Percentiles rank a stretch among this genome's conserved stretches.
phyloP scores from a whole-genome alignment of 2,888 invertebrate genomes.

The Oegoconia quadripuncta region DNA sequence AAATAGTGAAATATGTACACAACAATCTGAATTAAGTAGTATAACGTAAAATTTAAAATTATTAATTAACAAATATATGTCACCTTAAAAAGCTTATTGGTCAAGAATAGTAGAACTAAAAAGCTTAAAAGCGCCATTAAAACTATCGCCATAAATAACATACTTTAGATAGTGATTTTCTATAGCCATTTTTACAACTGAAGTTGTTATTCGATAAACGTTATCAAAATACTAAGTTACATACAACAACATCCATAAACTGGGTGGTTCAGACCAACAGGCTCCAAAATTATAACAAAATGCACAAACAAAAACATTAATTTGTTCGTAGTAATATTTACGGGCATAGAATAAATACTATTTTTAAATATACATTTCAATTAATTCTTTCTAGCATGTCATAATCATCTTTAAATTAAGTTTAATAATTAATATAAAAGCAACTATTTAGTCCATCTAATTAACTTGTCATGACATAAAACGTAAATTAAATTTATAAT shows the following conservation, averaged over 20 bases:
- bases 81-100: constrained; percentile 32
- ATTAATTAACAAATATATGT: constrained; percentile 59
- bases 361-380: neutral
- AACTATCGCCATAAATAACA: constrained; percentile 13
- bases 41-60: constrained; percentile 58
- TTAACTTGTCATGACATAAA: neutral
- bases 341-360: neutral
- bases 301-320: neutral
- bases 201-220: too few relatives aligned
- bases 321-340: neutral
- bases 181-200: neutral
- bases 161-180: neutral
- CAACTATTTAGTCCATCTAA: neutral
- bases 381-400: neutral
- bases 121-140: constrained; percentile 28
- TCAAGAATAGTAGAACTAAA: constrained; percentile 30
- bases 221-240: too few relatives aligned
- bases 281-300: too few relatives aligned
- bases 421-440: neutral
- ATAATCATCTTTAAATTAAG: too few relatives aligned
- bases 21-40: constrained; percentile 60
- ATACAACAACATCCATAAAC: too few relatives aligned
- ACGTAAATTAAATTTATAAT: neutral
- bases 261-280: too few relatives aligned
- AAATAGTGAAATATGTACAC: constrained; percentile 68